Conservation (phyloP, 2,888 invertebrate genomes). For the Lithosia quadra region DNA sequence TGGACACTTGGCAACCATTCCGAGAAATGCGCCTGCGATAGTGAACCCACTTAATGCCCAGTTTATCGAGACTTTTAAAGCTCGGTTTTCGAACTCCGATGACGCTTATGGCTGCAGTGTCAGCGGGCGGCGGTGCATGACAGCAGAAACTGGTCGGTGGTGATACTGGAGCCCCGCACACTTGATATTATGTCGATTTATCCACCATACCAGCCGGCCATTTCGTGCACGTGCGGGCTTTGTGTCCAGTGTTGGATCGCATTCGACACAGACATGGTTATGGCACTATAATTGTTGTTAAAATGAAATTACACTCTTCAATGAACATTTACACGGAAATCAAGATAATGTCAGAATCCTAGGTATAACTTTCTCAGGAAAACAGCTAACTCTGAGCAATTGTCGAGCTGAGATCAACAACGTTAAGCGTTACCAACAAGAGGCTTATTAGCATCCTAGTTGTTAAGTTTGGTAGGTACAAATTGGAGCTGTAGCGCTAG, state of each 20-base stretch:
- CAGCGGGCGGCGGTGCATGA: background rate
- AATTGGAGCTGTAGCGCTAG: too few species aligned
- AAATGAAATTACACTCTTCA: background rate
- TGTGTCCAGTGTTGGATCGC: conserved; percentile 32
- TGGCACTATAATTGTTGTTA: background rate
- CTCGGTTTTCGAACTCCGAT: background rate
- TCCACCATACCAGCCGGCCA: conserved; percentile 21
- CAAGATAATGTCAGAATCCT: background rate
- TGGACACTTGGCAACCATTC: conserved; percentile 45
- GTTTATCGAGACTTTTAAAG: conserved; percentile 9
- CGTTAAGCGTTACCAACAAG: background rate
- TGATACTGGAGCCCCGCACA: conserved; percentile 2
- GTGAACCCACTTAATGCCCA: conserved; percentile 19
- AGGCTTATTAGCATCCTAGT: too few species aligned
- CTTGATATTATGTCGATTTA: conserved; percentile 23
- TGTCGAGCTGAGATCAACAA: too few species aligned
- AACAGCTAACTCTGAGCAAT: background rate
- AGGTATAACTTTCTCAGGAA: background rate
- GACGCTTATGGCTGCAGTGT: background rate
- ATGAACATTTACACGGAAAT: background rate
- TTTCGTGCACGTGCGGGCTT: conserved; percentile 33
- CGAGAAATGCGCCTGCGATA: conserved; percentile 42
- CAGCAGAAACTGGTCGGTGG: conserved; percentile 8
- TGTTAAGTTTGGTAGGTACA: too few species aligned
- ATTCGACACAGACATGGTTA: conserved; percentile 13